Evolutionary conservation across 2,888 invertebrate species (phyloP).

Genomic region (Micropterix aruncella): DNA sequence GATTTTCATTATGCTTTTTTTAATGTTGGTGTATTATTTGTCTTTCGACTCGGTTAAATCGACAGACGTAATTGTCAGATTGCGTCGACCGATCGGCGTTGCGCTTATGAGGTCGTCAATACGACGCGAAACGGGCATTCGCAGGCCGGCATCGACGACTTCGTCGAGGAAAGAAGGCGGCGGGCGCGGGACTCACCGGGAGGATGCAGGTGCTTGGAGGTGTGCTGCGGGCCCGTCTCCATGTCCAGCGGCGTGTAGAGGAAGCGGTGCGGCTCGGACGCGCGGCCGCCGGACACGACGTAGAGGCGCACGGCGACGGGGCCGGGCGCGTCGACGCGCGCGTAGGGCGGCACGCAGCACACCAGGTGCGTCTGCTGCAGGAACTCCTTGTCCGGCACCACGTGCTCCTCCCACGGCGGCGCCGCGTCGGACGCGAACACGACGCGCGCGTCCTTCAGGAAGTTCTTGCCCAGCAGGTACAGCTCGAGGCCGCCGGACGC

Average conservation of each 20-base stretch:
- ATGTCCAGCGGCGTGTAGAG: constrained; percentile 51
- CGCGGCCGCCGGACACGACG: constrained; percentile 74
- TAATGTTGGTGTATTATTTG: no score
- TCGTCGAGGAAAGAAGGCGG: no score
- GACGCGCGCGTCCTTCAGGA: constrained; percentile 78
- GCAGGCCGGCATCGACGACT: constrained; percentile 6
- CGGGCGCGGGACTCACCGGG: constrained; percentile 13
- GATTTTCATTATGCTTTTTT: no score
- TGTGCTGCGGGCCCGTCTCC: constrained; percentile 23
- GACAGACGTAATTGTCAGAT: no score
- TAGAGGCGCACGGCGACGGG: constrained; percentile 61
- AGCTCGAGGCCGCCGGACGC: constrained; percentile 71
- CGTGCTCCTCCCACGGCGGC: constrained; percentile 63
- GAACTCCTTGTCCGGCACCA: constrained; percentile 79
- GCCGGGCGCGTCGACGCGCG: constrained; percentile 50
- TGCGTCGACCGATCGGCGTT: no score
- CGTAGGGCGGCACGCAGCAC: constrained; percentile 72
- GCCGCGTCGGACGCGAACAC: constrained; percentile 54
- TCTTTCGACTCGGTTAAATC: no score
- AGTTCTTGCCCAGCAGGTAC: constrained; percentile 84
- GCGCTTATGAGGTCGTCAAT: constrained; percentile 3
- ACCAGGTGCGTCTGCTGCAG: constrained; percentile 83
- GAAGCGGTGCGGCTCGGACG: constrained; percentile 75
- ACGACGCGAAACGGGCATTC: constrained; percentile 2
- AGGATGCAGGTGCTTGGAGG: constrained; percentile 23